phyloP scores from a whole-genome alignment of 2,888 invertebrate genomes.

The Plebejus melissa region DNA sequence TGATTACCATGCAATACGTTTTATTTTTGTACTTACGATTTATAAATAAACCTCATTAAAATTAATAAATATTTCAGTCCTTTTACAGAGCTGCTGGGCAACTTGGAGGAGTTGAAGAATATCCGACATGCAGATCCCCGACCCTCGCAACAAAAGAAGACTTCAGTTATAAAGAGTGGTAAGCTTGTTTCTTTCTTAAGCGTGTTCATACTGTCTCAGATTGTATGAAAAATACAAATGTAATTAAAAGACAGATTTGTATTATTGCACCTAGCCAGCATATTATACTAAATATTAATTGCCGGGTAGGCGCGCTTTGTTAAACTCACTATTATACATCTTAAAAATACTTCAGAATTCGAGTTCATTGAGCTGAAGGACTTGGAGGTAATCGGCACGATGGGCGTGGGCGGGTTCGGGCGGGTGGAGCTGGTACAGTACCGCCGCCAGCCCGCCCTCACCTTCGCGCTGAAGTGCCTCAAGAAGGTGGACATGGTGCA shows the following conservation, averaged over 20 bases:
- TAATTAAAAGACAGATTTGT: no score
- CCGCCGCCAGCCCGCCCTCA: constrained; percentile 72
- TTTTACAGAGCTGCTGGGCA: constrained; percentile 91
- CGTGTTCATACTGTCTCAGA: no score
- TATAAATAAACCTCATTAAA: background rate
- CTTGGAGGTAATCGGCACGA: constrained; percentile 88
- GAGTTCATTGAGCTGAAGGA: constrained; percentile 86
- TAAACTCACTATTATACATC: background rate
- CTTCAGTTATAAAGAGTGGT: constrained; percentile 66
- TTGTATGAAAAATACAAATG: no score
- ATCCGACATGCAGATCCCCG: constrained; percentile 60
- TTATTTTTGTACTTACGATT: background rate
- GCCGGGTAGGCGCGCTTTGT: no score
- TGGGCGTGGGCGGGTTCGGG: constrained; percentile 96
- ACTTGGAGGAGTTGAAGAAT: constrained; percentile 82
- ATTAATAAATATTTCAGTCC: constrained; percentile 61
- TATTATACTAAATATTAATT: no score
- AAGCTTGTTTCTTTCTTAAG: no score
- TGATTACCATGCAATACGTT: background rate
- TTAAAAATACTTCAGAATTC: constrained; percentile 64
- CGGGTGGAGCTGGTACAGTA: constrained; percentile 89
- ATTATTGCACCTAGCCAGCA: no score
- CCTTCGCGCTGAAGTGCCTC: constrained; percentile 92
- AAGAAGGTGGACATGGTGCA: constrained; percentile 94
- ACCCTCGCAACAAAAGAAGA: constrained; percentile 57